Percentiles rank a stretch among this genome's conserved stretches.
phyloP scores from a whole-genome alignment of 2,888 invertebrate genomes.

The Hydrotaea cyrtoneurina region DNA sequence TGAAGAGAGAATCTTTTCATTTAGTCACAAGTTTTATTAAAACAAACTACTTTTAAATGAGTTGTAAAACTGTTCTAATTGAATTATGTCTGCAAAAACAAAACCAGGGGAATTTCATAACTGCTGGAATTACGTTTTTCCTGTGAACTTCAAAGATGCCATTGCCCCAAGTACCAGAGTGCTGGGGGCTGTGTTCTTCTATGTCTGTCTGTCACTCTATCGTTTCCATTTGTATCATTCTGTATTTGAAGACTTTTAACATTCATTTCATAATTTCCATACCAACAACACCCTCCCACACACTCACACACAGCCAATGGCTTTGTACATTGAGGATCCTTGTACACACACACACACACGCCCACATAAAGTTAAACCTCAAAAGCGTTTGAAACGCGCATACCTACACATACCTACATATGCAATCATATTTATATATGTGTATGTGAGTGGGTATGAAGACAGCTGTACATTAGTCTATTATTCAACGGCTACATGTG shows the following conservation, averaged over 20 bases:
- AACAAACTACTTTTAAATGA: conserved; percentile 50
- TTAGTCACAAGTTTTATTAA: conserved; percentile 45
- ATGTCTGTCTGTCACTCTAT: not conserved
- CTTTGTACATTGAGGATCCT: no score
- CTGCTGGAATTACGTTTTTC: not conserved
- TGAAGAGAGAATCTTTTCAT: conserved; percentile 1
- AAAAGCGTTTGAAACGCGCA: conserved; percentile 16
- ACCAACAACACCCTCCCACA: not conserved
- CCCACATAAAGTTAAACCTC: conserved; percentile 14
- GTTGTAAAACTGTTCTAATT: conserved; percentile 52
- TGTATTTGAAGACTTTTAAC: conserved; percentile 21
- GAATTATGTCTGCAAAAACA: conserved; percentile 37
- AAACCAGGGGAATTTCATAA: conserved; percentile 4
- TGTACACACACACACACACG: not conserved
- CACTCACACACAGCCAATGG: not conserved
- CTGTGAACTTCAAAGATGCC: not conserved
- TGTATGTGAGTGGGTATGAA: not conserved
- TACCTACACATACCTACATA: no score
- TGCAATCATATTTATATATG: not conserved
- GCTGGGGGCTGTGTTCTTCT: not conserved
- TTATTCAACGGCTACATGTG: conserved; percentile 21
- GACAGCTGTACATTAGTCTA: not conserved
- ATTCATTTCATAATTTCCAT: conserved; percentile 28
- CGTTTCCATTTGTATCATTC: not conserved
- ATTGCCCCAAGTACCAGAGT: not conserved